Conservation (phyloP, 2,797 vertebrate species). For the Sebastes taczanowskii region DNA sequence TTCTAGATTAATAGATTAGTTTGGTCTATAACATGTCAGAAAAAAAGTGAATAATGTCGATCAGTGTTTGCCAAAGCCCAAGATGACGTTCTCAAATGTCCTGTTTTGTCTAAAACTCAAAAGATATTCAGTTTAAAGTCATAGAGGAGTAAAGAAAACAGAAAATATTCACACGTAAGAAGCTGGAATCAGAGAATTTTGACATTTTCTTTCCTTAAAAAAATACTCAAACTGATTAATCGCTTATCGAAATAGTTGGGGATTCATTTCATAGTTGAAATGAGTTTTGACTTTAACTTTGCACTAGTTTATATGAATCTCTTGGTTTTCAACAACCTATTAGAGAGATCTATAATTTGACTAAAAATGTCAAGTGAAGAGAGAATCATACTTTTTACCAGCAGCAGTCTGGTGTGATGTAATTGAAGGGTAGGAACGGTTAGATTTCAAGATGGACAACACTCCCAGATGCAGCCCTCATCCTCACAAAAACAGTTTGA, state of each 20-base stretch:
- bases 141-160: neutral
- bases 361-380: neutral
- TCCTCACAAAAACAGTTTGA: conserved; percentile 16
- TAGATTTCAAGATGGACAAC: neutral
- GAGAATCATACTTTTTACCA: neutral
- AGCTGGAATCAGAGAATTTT: no score
- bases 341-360: accelerated
- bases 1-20: neutral
- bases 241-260: neutral
- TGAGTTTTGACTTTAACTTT: no score
- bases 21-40: no score
- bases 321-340: neutral
- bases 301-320: neutral
- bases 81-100: neutral
- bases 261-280: neutral
- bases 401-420: neutral
- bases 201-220: accelerated
- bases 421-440: neutral
- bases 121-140: neutral
- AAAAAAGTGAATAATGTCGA: neutral
- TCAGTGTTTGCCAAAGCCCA: neutral
- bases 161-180: no score
- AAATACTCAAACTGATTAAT: no score
- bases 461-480: neutral
- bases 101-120: neutral